phyloP scores from a whole-genome alignment of 2,797 vertebrate genomes.

The Hoplostethus mediterraneus region DNA sequence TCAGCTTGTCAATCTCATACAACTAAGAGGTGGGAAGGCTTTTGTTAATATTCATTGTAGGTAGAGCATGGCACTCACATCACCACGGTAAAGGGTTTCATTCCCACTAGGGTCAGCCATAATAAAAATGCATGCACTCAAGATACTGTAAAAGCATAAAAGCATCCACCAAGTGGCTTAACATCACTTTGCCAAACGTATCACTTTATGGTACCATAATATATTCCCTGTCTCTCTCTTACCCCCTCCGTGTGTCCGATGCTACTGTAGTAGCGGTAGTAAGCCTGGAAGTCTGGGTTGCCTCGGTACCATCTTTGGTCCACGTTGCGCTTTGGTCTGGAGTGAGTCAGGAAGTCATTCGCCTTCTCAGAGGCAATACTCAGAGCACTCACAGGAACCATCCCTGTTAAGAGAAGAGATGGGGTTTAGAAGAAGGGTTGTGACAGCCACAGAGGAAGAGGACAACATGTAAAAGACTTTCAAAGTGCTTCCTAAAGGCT shows the following conservation, averaged over 20 bases:
- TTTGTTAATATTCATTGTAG: background rate
- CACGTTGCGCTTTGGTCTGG: constrained; percentile 79
- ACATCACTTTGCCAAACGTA: no score
- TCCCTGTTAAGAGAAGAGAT: constrained; percentile 58
- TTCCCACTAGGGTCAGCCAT: background rate
- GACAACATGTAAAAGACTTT: background rate
- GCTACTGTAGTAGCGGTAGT: constrained; percentile 89
- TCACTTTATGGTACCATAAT: no score
- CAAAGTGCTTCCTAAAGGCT: background rate
- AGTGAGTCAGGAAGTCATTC: constrained; percentile 78
- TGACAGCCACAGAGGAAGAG: background rate
- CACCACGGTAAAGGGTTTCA: background rate
- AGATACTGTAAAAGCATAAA: no score
- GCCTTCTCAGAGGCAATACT: constrained; percentile 73
- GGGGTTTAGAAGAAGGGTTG: background rate
- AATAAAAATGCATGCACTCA: no score
- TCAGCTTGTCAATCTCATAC: constrained; percentile 87
- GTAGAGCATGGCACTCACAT: background rate
- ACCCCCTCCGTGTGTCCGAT: constrained; percentile 89
- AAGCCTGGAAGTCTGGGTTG: constrained; percentile 87
- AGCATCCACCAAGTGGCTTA: no score
- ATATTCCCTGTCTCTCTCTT: constrained; percentile 24
- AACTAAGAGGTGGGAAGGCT: constrained; percentile 67
- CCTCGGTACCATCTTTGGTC: constrained; percentile 82
- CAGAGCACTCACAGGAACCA: constrained; percentile 67